Evolutionary conservation across 2,888 invertebrate species (phyloP), one percentile per base, ranked within the genome.

Genomic region (Caenorhabditis angaria): DNA sequence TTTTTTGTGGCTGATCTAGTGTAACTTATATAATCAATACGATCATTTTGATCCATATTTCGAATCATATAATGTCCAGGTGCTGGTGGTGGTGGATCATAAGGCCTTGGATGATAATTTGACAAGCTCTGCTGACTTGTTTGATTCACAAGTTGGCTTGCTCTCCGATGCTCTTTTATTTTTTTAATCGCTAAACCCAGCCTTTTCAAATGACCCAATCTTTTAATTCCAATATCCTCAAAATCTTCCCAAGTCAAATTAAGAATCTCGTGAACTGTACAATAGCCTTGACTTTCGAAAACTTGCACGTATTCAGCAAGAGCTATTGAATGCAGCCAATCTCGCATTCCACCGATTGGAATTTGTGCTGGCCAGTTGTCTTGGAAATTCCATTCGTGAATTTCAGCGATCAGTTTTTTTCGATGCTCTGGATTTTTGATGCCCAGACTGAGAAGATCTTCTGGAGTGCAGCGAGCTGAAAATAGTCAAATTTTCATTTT

Each of bases 171-270:
- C 18, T 32, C 77, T 59, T 76, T 81, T 1, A 97, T 93, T 88
- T 96, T 91, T 89, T 97, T 97, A 84, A 97, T 95, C 74, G 97
- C 97, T 87, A 99, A 90, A 88, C 95, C 92, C 82, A 99, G 93
- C 90, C 97, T 95, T 91, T 99, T 99, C 90, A 99, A 97, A 89
- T 99, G 99, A 41, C 99, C 99, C 63, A 90, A 84, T 81, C 89
- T 89, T 69, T 88, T 89, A 51, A 91, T 89, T 51, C 90, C 91
- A 88, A 97, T 95, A 88, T 99, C 97, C 90, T 99, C 97, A 88
- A 99, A 91, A 90, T 99, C 99, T 88, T 99, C 99, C 96, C 97
- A 97, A 70, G 94, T 94, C 63, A 99, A 91, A 88, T 95, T 94
- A 35, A 94, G 94, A 64, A 97, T 94, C 89, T 94, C 93, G 20